phyloP scores from a whole-genome alignment of 2,797 vertebrate species.

The Coreius guichenoti region DNA sequence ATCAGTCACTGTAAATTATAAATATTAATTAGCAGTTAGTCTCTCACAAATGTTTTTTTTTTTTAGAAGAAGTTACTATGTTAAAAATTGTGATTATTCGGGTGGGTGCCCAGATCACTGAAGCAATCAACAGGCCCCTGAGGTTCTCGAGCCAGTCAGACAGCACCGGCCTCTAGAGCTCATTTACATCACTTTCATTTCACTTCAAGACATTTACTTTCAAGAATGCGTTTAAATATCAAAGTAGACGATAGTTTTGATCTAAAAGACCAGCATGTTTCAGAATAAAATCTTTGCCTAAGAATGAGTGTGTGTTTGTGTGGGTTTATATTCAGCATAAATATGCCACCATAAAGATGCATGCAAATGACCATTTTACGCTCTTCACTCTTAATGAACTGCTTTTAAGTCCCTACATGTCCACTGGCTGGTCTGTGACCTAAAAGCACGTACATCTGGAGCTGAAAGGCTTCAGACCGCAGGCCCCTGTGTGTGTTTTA shows the following conservation, averaged over 20 bases:
- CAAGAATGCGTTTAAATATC: conserved; percentile 12
- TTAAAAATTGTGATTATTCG: conserved; percentile 3
- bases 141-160: conserved; percentile 32
- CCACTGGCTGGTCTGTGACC: conserved; percentile 29
- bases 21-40: background rate
- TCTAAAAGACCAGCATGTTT: background rate
- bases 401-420: conserved; percentile 23
- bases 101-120: conserved; percentile 5
- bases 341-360: conserved; percentile 1
- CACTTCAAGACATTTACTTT: conserved; percentile 4
- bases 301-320: background rate
- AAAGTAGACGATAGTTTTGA: background rate
- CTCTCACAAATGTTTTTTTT: background rate
- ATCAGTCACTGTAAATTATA: background rate
- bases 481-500: conserved; percentile 41
- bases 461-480: conserved; percentile 50
- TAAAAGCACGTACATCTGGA: background rate
- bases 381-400: conserved; percentile 36
- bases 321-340: background rate
- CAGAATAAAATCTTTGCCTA: background rate
- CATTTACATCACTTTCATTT: conserved; percentile 23
- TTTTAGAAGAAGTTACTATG: background rate
- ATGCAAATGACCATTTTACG: conserved; percentile 34
- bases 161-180: background rate
- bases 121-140: conserved; percentile 24